Conservation (phyloP, 2,888 invertebrate genomes). For the Chelonus formosanus region DNA sequence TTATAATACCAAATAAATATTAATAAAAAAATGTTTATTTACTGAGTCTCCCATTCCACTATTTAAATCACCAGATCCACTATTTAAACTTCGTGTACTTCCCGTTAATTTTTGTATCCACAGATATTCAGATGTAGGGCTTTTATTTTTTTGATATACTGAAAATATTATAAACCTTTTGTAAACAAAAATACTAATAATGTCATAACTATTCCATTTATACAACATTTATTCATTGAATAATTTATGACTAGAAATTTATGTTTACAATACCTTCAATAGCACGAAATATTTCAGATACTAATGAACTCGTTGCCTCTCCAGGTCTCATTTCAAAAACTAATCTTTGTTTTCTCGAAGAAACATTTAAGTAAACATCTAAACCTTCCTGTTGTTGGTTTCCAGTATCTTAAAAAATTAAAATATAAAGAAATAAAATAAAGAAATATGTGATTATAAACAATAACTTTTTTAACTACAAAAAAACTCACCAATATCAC, state of each 20-base stretch:
- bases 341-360: slow-evolving; percentile 66
- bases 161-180: slow-evolving; percentile 14
- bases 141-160: slow-evolving; percentile 59
- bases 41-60: slow-evolving; percentile 52
- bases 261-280: slow-evolving; percentile 71
- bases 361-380: slow-evolving; percentile 69
- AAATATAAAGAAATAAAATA: not conserved
- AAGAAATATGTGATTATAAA: too few species aligned
- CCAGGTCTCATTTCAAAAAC: slow-evolving; percentile 70
- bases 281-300: slow-evolving; percentile 77
- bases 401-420: slow-evolving; percentile 67
- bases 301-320: slow-evolving; percentile 75
- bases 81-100: slow-evolving; percentile 51
- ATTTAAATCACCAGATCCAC: slow-evolving; percentile 46
- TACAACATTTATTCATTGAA: slow-evolving; percentile 13
- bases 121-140: slow-evolving; percentile 53
- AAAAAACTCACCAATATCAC: slow-evolving; percentile 70
- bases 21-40: slow-evolving; percentile 27
- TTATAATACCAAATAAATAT: not conserved
- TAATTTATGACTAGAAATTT: slow-evolving; percentile 14
- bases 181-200: slow-evolving; percentile 1
- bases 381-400: slow-evolving; percentile 65
- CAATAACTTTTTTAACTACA: too few species aligned
- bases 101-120: slow-evolving; percentile 61
- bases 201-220: slow-evolving; percentile 6